Percentiles rank a stretch among this genome's conserved stretches.
phyloP scores from a whole-genome alignment of 2,797 vertebrate genomes.

The Neoniphon sammara region DNA sequence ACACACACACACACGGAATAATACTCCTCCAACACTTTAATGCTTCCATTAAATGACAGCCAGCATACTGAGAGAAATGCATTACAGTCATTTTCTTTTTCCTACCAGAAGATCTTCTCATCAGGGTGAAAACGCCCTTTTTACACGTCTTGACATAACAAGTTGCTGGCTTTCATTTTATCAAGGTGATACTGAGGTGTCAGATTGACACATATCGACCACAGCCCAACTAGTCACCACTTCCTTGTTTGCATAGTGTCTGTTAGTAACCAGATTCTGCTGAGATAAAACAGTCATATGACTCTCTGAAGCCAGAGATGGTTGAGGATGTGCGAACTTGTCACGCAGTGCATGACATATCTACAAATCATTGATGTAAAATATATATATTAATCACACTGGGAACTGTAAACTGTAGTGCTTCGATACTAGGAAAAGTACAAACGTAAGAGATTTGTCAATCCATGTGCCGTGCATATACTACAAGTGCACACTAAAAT shows the following conservation, averaged over 20 bases:
- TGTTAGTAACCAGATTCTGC: conserved; percentile 30
- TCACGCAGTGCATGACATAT: conserved; percentile 1
- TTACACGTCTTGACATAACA: not conserved
- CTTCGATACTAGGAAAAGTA: not conserved
- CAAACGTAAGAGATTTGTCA: not conserved
- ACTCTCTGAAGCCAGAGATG: conserved; percentile 8
- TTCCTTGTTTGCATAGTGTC: conserved; percentile 64
- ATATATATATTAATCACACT: not conserved
- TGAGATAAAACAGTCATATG: conserved; percentile 43
- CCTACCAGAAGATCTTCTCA: conserved; percentile 33
- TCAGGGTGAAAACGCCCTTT: conserved; percentile 20
- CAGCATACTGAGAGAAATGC: not conserved
- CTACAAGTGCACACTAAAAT: no score
- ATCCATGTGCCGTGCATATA: no score
- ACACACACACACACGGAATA: not conserved
- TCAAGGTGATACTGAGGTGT: conserved; percentile 2
- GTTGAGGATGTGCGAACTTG: conserved; percentile 14
- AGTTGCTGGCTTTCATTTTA: not conserved
- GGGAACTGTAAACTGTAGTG: not conserved
- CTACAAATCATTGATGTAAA: not conserved
- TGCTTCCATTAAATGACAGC: conserved; percentile 7
- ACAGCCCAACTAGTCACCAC: conserved; percentile 32
- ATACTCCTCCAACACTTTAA: not conserved
- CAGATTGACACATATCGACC: conserved; percentile 5
- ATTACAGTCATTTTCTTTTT: not conserved